Conservation (phyloP, 2,113 vertebrate genomes). For the Hystrix brachyura region DNA sequence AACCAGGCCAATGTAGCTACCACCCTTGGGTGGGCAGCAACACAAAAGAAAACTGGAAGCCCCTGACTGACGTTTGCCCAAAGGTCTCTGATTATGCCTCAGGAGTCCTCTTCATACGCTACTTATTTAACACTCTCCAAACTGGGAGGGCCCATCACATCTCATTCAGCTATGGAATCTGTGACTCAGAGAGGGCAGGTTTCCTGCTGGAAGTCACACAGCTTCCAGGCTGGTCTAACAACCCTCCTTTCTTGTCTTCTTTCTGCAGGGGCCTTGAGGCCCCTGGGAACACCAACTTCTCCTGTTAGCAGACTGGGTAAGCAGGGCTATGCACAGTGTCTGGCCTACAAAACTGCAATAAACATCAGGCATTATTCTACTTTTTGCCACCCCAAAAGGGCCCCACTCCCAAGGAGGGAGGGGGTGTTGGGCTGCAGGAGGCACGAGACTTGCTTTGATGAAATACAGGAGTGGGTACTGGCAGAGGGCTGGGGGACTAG, state of each 20-base stretch:
- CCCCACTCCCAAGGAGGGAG: neutral
- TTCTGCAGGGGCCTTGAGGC: neutral
- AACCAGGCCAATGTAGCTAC: neutral
- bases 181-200: conserved; percentile 28
- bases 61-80: neutral
- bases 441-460: neutral
- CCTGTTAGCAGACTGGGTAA: neutral
- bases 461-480: neutral
- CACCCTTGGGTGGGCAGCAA: neutral
- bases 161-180: neutral
- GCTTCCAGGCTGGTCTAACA: neutral
- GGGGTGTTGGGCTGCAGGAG: neutral
- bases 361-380: neutral
- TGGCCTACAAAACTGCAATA: neutral
- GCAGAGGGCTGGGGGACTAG: neutral
- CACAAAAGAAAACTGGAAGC: conserved; percentile 35
- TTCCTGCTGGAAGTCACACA: conserved; percentile 18
- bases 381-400: neutral
- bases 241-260: conserved; percentile 19
- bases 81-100: neutral
- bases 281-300: neutral
- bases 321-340: neutral
- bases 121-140: conserved; percentile 21
- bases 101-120: neutral
- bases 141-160: neutral